A percentile compares a stretch with the other conserved stretches of the same genome.
Evolutionary conservation across 2,797 vertebrate genomes (phyloP).

Genomic region (Sparidentex hasta): DNA sequence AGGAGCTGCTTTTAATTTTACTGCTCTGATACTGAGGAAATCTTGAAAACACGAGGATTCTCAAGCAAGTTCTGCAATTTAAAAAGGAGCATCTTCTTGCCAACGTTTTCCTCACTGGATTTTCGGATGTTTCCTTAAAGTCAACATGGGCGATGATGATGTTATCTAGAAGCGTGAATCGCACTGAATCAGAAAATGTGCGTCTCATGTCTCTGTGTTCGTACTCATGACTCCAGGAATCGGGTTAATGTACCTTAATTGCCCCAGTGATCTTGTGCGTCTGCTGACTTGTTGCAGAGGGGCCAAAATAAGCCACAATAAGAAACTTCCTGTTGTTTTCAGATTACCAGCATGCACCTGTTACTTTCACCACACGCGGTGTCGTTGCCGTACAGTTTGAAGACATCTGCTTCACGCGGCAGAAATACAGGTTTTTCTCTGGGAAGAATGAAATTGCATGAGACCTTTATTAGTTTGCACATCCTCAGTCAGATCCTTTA

Average conservation of each 20-base stretch:
- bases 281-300: neutral
- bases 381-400: neutral
- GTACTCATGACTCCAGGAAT: neutral
- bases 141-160: neutral
- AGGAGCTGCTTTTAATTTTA: neutral
- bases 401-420: neutral
- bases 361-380: neutral
- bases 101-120: no score
- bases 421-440: neutral
- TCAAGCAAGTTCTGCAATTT: no score
- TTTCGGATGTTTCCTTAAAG: no score
- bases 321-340: constrained; percentile 1
- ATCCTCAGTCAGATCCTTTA: neutral
- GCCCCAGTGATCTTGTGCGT: no score
- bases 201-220: neutral
- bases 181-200: neutral
- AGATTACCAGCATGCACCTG: constrained; percentile 10
- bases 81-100: no score
- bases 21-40: neutral
- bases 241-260: neutral
- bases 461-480: neutral
- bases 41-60: no score
- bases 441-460: neutral
- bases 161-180: neutral
- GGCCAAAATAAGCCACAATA: neutral